A percentile compares a stretch with the other conserved stretches of the same genome.
Conservation (phyloP, 2,888 invertebrate genomes). For the Bellardia bayeri region DNA sequence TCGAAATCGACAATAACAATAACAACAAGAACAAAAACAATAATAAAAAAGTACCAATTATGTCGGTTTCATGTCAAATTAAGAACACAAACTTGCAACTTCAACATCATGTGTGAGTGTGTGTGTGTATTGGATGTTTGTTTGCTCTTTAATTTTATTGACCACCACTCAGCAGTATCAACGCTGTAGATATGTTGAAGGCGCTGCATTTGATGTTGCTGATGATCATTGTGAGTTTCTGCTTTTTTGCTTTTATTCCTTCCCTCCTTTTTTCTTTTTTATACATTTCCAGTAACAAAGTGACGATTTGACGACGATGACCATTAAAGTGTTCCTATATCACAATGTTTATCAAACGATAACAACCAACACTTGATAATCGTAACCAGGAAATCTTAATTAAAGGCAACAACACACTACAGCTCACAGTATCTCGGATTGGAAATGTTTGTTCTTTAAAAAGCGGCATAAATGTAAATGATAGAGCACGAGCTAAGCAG, state of each 20-base stretch:
- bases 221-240: conserved; percentile 5
- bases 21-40: conserved; percentile 42
- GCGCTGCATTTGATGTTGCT: conserved; percentile 68
- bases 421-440: background rate
- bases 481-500: conserved; percentile 68
- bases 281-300: conserved; percentile 54
- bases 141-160: conserved; percentile 63
- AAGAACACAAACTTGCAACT: conserved; percentile 74
- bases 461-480: conserved; percentile 63
- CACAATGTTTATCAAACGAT: conserved; percentile 67
- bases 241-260: conserved; percentile 4
- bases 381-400: conserved; percentile 71
- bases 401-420: conserved; percentile 60
- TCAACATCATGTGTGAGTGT: conserved; percentile 21
- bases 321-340: conserved; percentile 65
- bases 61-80: conserved; percentile 77
- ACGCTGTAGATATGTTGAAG: conserved; percentile 2
- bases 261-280: background rate
- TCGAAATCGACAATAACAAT: conserved; percentile 56
- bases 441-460: conserved; percentile 4
- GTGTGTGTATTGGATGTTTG: conserved; percentile 11
- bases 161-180: conserved; percentile 48
- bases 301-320: conserved; percentile 71
- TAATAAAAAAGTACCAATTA: conserved; percentile 73
- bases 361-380: conserved; percentile 71